Percentiles rank a stretch among this genome's conserved stretches.
Evolutionary conservation across 2,113 vertebrate genomes (phyloP).

Genomic region (Neoarius graeffei): DNA sequence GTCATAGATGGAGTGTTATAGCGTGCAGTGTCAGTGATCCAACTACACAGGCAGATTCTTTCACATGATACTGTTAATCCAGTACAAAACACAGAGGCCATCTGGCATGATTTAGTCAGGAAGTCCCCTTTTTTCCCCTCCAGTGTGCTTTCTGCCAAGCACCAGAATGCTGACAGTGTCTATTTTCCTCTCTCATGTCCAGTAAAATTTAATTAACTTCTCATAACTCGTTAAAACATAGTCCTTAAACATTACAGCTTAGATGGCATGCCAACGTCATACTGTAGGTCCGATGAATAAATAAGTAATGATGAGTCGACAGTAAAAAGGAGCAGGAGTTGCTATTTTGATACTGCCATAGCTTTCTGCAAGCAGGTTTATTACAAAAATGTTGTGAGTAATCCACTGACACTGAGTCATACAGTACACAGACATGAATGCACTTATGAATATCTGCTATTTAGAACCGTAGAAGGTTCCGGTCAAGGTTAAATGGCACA

Average conservation of each 20-base stretch:
- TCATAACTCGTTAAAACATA: conserved; percentile 23
- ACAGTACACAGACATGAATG: conserved; percentile 85
- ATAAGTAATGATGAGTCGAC: not conserved
- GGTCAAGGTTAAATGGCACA: conserved; percentile 74
- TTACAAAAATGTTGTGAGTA: conserved; percentile 86
- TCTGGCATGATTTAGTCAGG: conserved; percentile 35
- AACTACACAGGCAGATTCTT: not conserved
- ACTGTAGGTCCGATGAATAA: not conserved
- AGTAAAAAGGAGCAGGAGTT: conserved; percentile 32
- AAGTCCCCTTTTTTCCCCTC: conserved; percentile 4
- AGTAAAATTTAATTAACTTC: conserved; percentile 31
- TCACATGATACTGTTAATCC: conserved; percentile 43
- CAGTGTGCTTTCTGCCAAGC: conserved; percentile 5
- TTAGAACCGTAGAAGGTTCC: conserved; percentile 69
- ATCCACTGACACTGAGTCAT: conserved; percentile 88
- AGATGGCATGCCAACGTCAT: too few species aligned
- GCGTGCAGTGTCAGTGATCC: conserved; percentile 10
- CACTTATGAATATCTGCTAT: conserved; percentile 81
- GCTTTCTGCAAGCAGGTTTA: conserved; percentile 93
- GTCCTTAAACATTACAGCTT: not conserved
- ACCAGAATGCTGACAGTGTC: conserved; percentile 30
- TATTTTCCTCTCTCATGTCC: conserved; percentile 9
- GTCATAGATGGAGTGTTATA: not conserved
- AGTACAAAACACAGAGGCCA: conserved; percentile 28
- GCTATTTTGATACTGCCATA: conserved; percentile 61